phyloP scores from a whole-genome alignment of 2,113 vertebrate genomes.

The Spheniscus mendiculus region DNA sequence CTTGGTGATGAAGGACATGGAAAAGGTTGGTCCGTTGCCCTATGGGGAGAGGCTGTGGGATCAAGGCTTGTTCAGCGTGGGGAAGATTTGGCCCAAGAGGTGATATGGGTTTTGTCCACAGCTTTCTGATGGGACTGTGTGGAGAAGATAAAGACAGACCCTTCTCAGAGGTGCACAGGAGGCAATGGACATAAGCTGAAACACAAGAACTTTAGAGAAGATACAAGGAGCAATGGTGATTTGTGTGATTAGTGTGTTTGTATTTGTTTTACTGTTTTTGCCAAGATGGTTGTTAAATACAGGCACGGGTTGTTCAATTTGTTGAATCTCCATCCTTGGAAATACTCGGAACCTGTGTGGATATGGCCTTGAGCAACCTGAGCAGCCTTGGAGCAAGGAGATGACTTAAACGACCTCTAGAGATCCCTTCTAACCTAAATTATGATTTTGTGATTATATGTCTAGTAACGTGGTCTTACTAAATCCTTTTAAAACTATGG shows the following conservation, averaged over 20 bases:
- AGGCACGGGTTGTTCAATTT: neutral
- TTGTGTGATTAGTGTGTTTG: neutral
- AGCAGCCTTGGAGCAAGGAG: neutral
- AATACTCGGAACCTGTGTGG: neutral
- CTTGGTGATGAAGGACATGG: neutral
- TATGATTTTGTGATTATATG: neutral
- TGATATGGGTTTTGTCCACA: neutral
- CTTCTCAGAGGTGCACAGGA: neutral
- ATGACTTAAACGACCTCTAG: neutral
- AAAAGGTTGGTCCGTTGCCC: neutral
- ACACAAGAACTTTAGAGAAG: neutral
- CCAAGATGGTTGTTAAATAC: neutral
- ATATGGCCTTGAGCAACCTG: neutral
- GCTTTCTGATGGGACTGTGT: neutral
- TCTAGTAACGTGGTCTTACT: neutral
- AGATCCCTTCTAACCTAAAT: neutral
- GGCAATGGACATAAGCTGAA: neutral
- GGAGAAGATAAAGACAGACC: neutral
- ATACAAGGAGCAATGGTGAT: no score
- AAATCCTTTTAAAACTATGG: neutral
- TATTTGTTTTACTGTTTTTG: neutral
- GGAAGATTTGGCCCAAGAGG: neutral
- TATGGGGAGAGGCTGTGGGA: neutral
- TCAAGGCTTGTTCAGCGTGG: neutral
- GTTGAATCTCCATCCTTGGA: neutral